Percentiles rank a stretch among this genome's conserved stretches.
These are phyloP conservation scores for Alfaro cultratus DNA, from an alignment of 2,797 vertebrate species.

Conservation along the genomic window DNA sequence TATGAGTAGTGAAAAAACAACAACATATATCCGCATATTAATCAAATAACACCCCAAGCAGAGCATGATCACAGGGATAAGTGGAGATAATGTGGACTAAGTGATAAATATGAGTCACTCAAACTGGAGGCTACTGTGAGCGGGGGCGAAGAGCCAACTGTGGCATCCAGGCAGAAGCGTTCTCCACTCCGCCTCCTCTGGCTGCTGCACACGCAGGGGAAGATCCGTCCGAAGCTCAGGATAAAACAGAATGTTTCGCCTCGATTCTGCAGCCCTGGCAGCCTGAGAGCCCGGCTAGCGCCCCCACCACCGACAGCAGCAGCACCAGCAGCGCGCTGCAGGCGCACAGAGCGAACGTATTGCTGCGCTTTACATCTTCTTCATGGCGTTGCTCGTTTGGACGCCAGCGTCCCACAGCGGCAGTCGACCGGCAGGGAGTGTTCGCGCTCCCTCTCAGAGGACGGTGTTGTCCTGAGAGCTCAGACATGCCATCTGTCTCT, in stretches of 20 bases:
- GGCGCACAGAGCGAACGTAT: conserved; percentile 26
- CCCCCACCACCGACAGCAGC: conserved; percentile 20
- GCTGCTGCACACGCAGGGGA: conserved; percentile 14
- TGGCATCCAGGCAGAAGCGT: conserved; percentile 32
- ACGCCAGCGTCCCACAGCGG: conserved; percentile 30
- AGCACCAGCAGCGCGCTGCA: conserved; percentile 1
- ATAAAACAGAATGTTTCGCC: conserved; percentile 29
- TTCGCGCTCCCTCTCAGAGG: conserved; percentile 2
- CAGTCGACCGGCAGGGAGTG: conserved; percentile 36
- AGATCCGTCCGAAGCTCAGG: conserved; percentile 28
- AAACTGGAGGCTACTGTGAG: conserved; percentile 37
- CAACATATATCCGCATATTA: neutral
- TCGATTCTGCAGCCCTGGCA: conserved; percentile 64
- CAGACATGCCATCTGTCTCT: conserved; percentile 42
- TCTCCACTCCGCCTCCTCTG: conserved; percentile 21
- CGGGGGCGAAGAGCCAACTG: conserved; percentile 67
- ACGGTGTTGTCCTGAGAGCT: conserved; percentile 9
- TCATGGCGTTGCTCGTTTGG: neutral
- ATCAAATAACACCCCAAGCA: neutral
- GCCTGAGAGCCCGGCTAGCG: conserved; percentile 51
- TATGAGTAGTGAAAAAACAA: neutral
- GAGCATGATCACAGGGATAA: conserved; percentile 15
- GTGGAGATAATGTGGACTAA: conserved; percentile 13
- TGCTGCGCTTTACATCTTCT: neutral
- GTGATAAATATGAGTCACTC: conserved; percentile 60